Evolutionary conservation across 2,888 invertebrate species (phyloP).

Genomic region (Loripinus fragilis): DNA sequence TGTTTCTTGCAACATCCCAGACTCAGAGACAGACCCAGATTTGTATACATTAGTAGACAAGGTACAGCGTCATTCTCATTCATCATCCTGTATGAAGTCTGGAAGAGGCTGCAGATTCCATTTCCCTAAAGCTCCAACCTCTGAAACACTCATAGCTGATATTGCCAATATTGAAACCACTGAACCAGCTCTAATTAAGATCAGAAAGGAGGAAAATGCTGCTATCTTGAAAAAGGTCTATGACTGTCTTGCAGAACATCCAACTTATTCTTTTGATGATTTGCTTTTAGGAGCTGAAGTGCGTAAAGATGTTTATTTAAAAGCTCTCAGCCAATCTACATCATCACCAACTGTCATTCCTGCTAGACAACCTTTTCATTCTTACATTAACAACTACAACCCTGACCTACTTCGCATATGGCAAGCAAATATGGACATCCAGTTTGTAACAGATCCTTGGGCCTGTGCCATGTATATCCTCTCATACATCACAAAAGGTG

Average conservation of each 20-base stretch:
- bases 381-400: slow-evolving; percentile 56
- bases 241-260: too few relatives aligned
- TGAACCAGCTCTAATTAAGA: too few relatives aligned
- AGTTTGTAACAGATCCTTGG: slow-evolving; percentile 54
- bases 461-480: slow-evolving; percentile 55
- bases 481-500: slow-evolving; percentile 23
- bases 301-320: background rate
- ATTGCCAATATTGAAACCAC: background rate
- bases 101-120: too few relatives aligned
- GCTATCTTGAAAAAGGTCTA: too few relatives aligned
- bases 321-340: background rate
- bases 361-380: slow-evolving; percentile 38
- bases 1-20: too few relatives aligned
- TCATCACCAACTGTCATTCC: slow-evolving; percentile 35
- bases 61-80: too few relatives aligned
- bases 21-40: slow-evolving; percentile 38
- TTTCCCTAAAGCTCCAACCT: too few relatives aligned
- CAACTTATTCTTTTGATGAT: background rate
- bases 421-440: slow-evolving; percentile 61
- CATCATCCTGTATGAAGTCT: too few relatives aligned
- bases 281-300: slow-evolving; percentile 14
- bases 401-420: slow-evolving; percentile 38
- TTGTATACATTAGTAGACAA: slow-evolving; percentile 26
- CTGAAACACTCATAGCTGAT: too few relatives aligned
- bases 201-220: too few relatives aligned